Conservation (phyloP, 2,888 invertebrate genomes). For the Netelia melanura region DNA sequence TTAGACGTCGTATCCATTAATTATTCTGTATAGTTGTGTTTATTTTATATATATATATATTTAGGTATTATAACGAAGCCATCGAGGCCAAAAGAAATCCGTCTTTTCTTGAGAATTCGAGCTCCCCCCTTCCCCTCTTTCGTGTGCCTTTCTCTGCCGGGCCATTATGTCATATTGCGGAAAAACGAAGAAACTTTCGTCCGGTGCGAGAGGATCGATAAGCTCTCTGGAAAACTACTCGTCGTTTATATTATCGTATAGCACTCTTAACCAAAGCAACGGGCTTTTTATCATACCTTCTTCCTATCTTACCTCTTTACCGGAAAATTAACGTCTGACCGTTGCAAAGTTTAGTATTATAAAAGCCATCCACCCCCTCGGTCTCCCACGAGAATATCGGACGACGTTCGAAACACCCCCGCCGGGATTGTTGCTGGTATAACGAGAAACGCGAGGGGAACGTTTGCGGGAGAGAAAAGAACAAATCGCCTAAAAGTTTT, state of each 20-base stretch:
- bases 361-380: constrained; percentile 24
- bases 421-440: not conserved
- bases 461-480: not conserved
- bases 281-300: not conserved
- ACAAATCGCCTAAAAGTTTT: too few relatives aligned
- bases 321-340: constrained; percentile 67
- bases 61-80: constrained; percentile 28
- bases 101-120: constrained; percentile 52
- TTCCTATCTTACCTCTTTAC: constrained; percentile 25
- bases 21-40: constrained; percentile 52
- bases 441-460: not conserved
- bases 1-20: constrained; percentile 64
- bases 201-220: constrained; percentile 70
- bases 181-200: constrained; percentile 68
- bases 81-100: constrained; percentile 68
- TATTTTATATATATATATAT: constrained; percentile 23
- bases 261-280: constrained; percentile 19
- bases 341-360: constrained; percentile 63
- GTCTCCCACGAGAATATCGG: constrained; percentile 25
- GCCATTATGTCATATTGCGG: constrained; percentile 73
- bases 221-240: constrained; percentile 39
- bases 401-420: constrained; percentile 24
- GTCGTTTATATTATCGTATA: constrained; percentile 41
- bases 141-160: not conserved
- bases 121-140: not conserved